These are phyloP conservation scores for Tridacna crocea DNA, from an alignment of 2,888 invertebrate genomes.

Conservation along the genomic window DNA sequence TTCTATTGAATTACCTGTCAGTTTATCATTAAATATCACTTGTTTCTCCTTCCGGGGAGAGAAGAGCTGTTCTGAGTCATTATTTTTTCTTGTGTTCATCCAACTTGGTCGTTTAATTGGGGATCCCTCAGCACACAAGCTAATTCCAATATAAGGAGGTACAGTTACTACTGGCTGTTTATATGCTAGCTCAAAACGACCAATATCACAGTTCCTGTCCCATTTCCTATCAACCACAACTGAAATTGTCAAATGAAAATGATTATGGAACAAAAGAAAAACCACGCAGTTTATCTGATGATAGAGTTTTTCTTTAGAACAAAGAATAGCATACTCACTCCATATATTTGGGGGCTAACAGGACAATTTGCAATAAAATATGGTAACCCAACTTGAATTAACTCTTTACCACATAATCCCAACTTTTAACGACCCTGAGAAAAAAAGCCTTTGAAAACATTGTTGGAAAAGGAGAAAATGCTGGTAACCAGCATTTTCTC, in stretches of 20 bases:
- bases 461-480: too few relatives aligned
- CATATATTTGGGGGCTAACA: too few relatives aligned
- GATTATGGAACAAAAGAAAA: too few relatives aligned
- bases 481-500: too few relatives aligned
- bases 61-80: slow-evolving; percentile 36
- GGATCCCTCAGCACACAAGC: slow-evolving; percentile 79
- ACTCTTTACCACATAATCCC: too few relatives aligned
- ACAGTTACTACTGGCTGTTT: slow-evolving; percentile 82
- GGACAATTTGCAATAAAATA: too few relatives aligned
- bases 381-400: too few relatives aligned
- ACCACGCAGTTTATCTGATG: too few relatives aligned
- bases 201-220: slow-evolving; percentile 83
- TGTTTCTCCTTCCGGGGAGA: slow-evolving; percentile 64
- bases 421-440: too few relatives aligned
- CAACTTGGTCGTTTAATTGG: slow-evolving; percentile 70
- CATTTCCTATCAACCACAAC: slow-evolving; percentile 83
- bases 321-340: too few relatives aligned
- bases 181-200: slow-evolving; percentile 83
- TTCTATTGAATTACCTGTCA: slow-evolving; percentile 39
- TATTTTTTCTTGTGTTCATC: slow-evolving; percentile 54
- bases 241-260: slow-evolving; percentile 64
- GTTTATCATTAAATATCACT: slow-evolving; percentile 63
- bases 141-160: slow-evolving; percentile 84
- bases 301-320: too few relatives aligned
- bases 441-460: too few relatives aligned